Percentiles rank a stretch among this genome's conserved stretches.
phyloP scores from a whole-genome alignment of 2,888 invertebrate genomes.

The Phytoseiulus persimilis region DNA sequence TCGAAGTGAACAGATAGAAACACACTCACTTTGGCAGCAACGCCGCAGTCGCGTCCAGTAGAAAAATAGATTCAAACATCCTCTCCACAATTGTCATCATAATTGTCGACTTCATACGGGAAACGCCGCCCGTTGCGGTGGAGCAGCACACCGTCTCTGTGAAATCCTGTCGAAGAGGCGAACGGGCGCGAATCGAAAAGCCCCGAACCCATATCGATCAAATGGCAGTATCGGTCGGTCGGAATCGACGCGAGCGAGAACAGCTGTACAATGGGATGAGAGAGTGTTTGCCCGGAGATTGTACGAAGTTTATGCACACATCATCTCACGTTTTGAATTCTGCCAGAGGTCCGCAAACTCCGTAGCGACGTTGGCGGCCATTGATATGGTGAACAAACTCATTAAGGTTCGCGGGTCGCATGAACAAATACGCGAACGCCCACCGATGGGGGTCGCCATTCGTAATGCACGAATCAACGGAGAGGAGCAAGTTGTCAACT shows the following conservation, averaged over 20 bases:
- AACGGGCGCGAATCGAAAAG: background rate
- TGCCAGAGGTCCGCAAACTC: background rate
- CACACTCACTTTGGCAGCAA: background rate
- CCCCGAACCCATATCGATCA: background rate
- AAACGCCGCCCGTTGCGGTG: too few relatives aligned
- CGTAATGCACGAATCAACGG: background rate
- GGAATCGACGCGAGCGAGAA: background rate
- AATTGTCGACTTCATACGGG: background rate
- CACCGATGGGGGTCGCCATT: background rate
- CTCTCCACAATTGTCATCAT: background rate
- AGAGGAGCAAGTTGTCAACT: background rate
- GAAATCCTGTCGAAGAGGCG: background rate
- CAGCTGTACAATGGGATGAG: background rate
- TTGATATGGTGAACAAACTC: background rate
- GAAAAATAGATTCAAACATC: background rate
- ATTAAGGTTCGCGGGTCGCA: background rate
- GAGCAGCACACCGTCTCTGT: too few relatives aligned
- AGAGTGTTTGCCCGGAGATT: background rate
- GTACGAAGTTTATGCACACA: background rate
- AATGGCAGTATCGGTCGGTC: background rate
- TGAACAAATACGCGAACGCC: background rate
- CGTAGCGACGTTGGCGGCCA: background rate
- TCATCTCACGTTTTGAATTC: background rate
- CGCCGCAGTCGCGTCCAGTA: background rate
- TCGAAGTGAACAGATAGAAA: background rate